Evolutionary conservation across 2,888 invertebrate species (phyloP), one percentile per base, ranked within the genome.

Genomic region (Zhuqinia jingwanae): DNA sequence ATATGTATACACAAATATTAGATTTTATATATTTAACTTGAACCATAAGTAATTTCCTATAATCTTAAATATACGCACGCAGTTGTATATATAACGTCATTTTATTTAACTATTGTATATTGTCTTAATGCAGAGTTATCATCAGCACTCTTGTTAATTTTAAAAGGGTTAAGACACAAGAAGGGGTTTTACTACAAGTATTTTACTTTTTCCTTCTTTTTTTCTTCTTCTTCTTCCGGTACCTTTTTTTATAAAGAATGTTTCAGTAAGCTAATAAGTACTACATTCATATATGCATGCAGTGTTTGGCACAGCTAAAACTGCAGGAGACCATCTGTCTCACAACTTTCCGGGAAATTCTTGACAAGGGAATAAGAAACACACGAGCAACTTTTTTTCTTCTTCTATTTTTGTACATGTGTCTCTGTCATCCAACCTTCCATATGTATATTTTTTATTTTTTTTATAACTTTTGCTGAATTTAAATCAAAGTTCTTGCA

Each of bases 151-250:
- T 22, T 77, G 13, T 77, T 42, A 70, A 22, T 6, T 42, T 70
- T 25, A 56, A 83, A 84, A 84, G 84, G 84, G 84, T 84, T 84
- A 84, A 84, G 58, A 84, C 84, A 84, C n/a, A n/a, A n/a, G 78
- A 82, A 75, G 53, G 63, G 56, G 76, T 56, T n/a, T n/a, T n/a
- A n/a, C n/a, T 76, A 53, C 65, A 68, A 68, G 11, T 22, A 6
- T 22, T 70, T 8, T 58, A 45, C 11, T 68, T 84, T 65, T 15
- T 78, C 45, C 17, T 82, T 15, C 53, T 68, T 36, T 60, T 13
- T 81, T 56, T 36, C n/a, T 70, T n/a, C n/a, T n/a, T n/a, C n/a
- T n/a, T n/a, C n/a, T n/a, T n/a, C n/a, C n/a, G n/a, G 20, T 80
- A 10, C 60, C 70, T 53, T 3, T n/a, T 70, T 56, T 56, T 80